phyloP scores from a whole-genome alignment of 2,888 invertebrate species.

The Rotaria magnacalcarata region DNA sequence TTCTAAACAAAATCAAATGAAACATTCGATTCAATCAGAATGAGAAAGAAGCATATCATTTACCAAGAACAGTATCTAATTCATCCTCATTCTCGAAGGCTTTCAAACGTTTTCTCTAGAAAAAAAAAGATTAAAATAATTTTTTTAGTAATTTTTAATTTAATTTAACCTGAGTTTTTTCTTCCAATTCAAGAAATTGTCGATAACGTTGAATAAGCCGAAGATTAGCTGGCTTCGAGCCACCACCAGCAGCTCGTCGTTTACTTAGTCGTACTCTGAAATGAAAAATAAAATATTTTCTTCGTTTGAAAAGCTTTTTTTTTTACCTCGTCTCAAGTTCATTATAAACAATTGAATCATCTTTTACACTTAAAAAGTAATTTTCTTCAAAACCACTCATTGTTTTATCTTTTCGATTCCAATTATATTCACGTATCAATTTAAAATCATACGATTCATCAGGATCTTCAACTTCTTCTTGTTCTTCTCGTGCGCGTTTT shows the following conservation, averaged over 20 bases:
- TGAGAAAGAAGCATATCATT: neutral
- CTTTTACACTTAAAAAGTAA: conserved; percentile 85
- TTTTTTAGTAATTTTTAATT: neutral
- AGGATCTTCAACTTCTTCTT: conserved; percentile 63
- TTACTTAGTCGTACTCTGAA: conserved; percentile 43
- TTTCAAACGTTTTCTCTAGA: conserved; percentile 37
- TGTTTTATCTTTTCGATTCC: conserved; percentile 96
- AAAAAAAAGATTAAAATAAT: neutral
- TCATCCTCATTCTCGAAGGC: conserved; percentile 5
- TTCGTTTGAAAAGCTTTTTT: no score
- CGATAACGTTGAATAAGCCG: conserved; percentile 39
- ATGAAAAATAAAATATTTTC: neutral
- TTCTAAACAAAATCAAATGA: neutral
- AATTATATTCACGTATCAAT: conserved; percentile 95
- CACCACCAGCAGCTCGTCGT: conserved; percentile 38
- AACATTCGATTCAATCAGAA: neutral
- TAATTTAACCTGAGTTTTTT: conserved; percentile 36
- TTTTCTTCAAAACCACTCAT: conserved; percentile 92
- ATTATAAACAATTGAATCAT: conserved; percentile 85
- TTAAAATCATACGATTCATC: conserved; percentile 91
- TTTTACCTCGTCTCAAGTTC: conserved; percentile 76
- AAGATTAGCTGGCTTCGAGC: conserved; percentile 36
- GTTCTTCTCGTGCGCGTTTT: conserved; percentile 78
- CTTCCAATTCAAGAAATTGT: conserved; percentile 35
- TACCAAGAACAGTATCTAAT: neutral